These are phyloP conservation scores for Sphecodes monilicornis DNA, from an alignment of 2,888 invertebrate genomes.

Conservation along the genomic window DNA sequence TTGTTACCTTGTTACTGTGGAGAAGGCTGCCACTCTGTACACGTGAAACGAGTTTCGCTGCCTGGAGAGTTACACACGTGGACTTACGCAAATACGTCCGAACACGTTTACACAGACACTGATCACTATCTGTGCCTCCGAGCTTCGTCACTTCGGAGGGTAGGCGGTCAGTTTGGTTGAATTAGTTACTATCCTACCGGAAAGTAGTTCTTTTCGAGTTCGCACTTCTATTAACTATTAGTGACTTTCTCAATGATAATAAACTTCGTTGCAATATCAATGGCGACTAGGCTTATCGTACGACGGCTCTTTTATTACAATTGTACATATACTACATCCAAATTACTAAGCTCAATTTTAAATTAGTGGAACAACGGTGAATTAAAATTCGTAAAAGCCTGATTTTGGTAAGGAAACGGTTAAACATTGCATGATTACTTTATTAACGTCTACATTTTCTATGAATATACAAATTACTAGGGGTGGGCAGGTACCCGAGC, in stretches of 20 bases:
- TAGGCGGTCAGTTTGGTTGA: background rate
- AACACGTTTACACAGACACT: conserved; percentile 19
- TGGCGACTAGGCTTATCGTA: too few relatives aligned
- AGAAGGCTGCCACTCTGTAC: conserved; percentile 24
- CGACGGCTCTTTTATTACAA: too few relatives aligned
- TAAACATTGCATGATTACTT: too few relatives aligned
- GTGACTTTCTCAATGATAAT: background rate
- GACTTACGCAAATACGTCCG: conserved; percentile 23
- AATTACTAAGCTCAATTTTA: background rate
- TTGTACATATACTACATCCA: too few relatives aligned
- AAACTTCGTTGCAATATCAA: background rate
- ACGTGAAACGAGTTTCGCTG: conserved; percentile 36
- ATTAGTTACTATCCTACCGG: background rate
- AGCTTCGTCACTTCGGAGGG: background rate
- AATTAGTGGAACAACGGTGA: background rate
- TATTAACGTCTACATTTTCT: background rate
- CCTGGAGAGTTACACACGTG: conserved; percentile 18
- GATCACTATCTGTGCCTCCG: conserved; percentile 11
- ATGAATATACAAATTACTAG: background rate
- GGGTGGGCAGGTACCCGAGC: too few relatives aligned
- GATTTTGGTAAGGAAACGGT: background rate
- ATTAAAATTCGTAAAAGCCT: background rate
- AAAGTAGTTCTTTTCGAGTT: background rate
- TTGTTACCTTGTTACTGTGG: conserved; percentile 45
- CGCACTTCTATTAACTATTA: background rate